phyloP scores from a whole-genome alignment of 2,113 vertebrate species.

The Zosterops pallidus region DNA sequence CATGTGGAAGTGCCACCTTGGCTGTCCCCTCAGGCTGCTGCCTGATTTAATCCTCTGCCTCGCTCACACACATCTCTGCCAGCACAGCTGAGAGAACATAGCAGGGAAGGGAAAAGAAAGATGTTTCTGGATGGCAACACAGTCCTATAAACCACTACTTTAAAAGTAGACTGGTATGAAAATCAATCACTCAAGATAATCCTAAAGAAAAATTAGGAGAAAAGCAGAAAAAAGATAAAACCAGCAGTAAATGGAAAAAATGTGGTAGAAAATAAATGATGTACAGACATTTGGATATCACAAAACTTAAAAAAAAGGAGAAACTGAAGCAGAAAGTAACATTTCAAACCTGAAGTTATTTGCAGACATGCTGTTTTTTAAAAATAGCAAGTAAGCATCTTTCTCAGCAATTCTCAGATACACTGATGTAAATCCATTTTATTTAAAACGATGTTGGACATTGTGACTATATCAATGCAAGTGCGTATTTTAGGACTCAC shows the following conservation, averaged over 20 bases:
- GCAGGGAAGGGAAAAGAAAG: not conserved
- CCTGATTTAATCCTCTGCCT: not conserved
- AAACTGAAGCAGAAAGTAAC: not conserved
- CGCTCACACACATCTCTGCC: not conserved
- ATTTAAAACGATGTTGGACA: not conserved
- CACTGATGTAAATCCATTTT: not conserved
- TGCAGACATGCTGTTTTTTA: not conserved
- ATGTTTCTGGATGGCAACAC: not conserved
- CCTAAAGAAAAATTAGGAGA: not conserved
- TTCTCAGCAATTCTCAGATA: not conserved
- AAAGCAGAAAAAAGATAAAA: not conserved
- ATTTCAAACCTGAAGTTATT: not conserved
- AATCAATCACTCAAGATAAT: not conserved
- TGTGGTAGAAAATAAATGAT: not conserved
- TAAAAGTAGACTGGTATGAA: not conserved
- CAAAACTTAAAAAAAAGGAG: not conserved
- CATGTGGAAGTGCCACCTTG: not conserved
- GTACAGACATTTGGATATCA: not conserved
- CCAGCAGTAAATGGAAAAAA: not conserved
- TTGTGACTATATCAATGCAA: not conserved
- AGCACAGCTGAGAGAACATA: not conserved
- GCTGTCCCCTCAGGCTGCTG: not conserved
- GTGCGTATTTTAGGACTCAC: not conserved
- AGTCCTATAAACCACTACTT: not conserved
- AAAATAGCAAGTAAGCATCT: not conserved